Percentiles rank a stretch among this genome's conserved stretches.
Evolutionary conservation across 1,140 invertebrate species (phyloP).

Genomic region (Anoplolepis gracilipes): DNA sequence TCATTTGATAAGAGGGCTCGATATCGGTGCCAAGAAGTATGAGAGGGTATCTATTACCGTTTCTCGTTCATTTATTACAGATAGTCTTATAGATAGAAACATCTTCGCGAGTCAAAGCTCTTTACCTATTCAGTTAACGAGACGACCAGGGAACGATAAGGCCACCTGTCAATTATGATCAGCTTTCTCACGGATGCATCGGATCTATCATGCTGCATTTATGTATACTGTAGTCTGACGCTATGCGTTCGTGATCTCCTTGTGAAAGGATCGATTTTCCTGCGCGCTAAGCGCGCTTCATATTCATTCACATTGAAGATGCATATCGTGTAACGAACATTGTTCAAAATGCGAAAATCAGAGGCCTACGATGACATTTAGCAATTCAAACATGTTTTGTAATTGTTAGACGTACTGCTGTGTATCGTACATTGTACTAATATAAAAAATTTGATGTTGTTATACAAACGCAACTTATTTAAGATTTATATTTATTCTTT

Average conservation of each 20-base stretch:
- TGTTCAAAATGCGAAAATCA: constrained; percentile 42
- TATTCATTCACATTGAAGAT: constrained; percentile 56
- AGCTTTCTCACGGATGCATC: constrained; percentile 58
- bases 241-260: constrained; percentile 43
- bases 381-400: constrained; percentile 1
- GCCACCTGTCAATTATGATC: constrained; percentile 68
- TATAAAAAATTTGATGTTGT: constrained; percentile 10
- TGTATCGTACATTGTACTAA: neutral
- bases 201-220: neutral
- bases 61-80: constrained; percentile 39
- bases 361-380: constrained; percentile 40
- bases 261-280: constrained; percentile 59
- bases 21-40: neutral
- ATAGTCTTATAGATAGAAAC: constrained; percentile 43
- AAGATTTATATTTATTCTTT: constrained; percentile 8
- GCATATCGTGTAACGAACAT: constrained; percentile 54
- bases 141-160: constrained; percentile 40
- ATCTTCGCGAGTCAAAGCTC: constrained; percentile 40
- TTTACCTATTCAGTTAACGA: constrained; percentile 64
- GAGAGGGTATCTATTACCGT: neutral
- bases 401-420: neutral
- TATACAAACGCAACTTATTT: neutral
- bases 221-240: neutral
- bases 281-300: constrained; percentile 13
- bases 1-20: constrained; percentile 2